phyloP scores from a whole-genome alignment of 2,888 invertebrate genomes.

The Aphodius granarius region DNA sequence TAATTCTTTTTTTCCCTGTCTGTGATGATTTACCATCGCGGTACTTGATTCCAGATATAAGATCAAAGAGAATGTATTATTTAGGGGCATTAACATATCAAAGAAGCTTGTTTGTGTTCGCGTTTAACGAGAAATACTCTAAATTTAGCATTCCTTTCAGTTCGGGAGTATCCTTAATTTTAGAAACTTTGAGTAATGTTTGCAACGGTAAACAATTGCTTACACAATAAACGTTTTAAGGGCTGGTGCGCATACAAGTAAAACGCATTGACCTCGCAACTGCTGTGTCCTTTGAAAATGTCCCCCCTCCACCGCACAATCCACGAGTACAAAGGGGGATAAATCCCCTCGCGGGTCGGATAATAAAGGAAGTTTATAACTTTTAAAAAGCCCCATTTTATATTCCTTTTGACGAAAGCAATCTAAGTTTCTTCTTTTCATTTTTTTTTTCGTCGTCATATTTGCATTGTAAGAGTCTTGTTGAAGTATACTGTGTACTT shows the following conservation, averaged over 20 bases:
- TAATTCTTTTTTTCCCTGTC: neutral
- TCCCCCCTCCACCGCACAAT: constrained; percentile 4
- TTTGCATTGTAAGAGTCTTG: neutral
- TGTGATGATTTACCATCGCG: neutral
- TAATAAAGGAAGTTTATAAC: constrained; percentile 27
- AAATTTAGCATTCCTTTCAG: constrained; percentile 10
- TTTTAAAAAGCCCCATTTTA: constrained; percentile 24
- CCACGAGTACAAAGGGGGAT: constrained; percentile 7
- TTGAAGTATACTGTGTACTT: neutral
- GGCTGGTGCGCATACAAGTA: neutral
- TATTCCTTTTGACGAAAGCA: constrained; percentile 23
- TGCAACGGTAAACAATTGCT: constrained; percentile 6
- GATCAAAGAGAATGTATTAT: constrained; percentile 13
- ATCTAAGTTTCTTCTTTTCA: constrained; percentile 12
- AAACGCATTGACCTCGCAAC: constrained; percentile 1
- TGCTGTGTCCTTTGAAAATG: neutral
- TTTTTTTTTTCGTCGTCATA: neutral
- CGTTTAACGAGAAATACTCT: constrained; percentile 10
- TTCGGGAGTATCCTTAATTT: constrained; percentile 7
- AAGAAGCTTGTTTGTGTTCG: constrained; percentile 12
- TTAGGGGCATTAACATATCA: constrained; percentile 12
- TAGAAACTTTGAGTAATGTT: constrained; percentile 2
- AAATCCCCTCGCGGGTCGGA: constrained; percentile 20
- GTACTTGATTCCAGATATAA: constrained; percentile 9
- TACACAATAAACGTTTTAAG: constrained; percentile 14